Evolutionary conservation across 2,888 invertebrate genomes (phyloP), one percentile per base, ranked within the genome.

Genomic region (Auanema freiburgensis): DNA sequence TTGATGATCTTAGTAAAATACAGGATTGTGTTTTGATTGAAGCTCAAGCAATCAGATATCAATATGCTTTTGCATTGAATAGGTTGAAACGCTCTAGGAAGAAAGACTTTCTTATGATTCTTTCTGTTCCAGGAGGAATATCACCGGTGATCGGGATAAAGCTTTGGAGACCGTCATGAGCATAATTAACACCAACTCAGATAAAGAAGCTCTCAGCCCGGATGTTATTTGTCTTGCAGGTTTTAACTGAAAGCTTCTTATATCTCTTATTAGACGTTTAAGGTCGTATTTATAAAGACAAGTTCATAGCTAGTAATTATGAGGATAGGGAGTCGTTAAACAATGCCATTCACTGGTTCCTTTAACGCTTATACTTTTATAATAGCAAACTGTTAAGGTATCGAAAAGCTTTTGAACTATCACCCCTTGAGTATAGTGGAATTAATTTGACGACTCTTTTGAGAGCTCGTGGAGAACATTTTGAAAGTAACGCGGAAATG

Each of bases 401-500:
- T 63, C 74, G 83, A n/a, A 75, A 77, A 54, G 81, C 94, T 55
- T 98, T 98, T 85, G 93, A 96, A 85, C 91, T 95, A 53, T 96
- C 97, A 84, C 97, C 96, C 0, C 94, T 97, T 85, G 97, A 97
- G 87, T 98, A 97, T 87, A 96, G 97, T 25, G 98, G 97, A 61
- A 96, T 98, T 69, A 98, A 98, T 87, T 88, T 98, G 80, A 97
- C 97, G 43, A 98, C 98, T 0, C 87, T 98, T 46, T 87, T 99
- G 64, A 95, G 97, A 61, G 95, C 97, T 79, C 92, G 91, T 74
- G 97, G 98, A 57, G 92, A 93, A 85, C 92, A 94, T 84, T 94
- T 98, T 84, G 90, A 91, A 63, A 80, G 80, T 21, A 85, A 85
- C 59, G 75, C 81, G 10, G 86, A 86, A 64, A 82, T 87, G 66